Conservation (phyloP, 1,140 invertebrate genomes). For the Pachypsylla venusta region DNA sequence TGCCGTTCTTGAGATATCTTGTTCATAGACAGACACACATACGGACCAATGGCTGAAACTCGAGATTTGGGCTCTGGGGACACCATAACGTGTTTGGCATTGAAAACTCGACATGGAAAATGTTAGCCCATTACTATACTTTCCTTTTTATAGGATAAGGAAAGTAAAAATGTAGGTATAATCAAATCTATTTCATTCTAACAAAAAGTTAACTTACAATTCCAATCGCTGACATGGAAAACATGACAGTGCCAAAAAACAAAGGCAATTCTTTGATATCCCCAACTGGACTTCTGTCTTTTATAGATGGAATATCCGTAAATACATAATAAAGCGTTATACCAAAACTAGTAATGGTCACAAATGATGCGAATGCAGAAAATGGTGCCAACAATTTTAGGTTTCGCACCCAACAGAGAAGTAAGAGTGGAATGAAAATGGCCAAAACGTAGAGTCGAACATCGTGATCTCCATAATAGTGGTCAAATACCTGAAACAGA, state of each 20-base stretch:
- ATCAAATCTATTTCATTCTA: too few relatives aligned
- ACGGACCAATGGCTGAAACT: too few relatives aligned
- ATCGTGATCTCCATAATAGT: background rate
- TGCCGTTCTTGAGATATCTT: too few relatives aligned
- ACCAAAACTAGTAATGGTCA: conserved; percentile 25
- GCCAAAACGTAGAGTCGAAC: conserved; percentile 8
- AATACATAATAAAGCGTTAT: conserved; percentile 30
- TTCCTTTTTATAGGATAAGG: too few relatives aligned
- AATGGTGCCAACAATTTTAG: conserved; percentile 34
- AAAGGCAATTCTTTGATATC: conserved; percentile 4
- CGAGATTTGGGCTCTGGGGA: too few relatives aligned
- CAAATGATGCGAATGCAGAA: conserved; percentile 34
- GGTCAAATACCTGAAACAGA: conserved; percentile 18
- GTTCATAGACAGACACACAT: too few relatives aligned
- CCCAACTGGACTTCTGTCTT: background rate
- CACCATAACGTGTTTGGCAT: too few relatives aligned
- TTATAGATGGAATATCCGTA: background rate
- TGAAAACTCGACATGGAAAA: too few relatives aligned
- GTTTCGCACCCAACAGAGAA: conserved; percentile 26
- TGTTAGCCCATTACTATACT: too few relatives aligned
- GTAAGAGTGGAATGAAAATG: conserved; percentile 24
- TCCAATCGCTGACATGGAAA: conserved; percentile 3
- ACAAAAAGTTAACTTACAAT: conserved; percentile 9
- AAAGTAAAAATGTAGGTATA: too few relatives aligned
- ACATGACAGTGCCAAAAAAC: conserved; percentile 15